A percentile compares a stretch with the other conserved stretches of the same genome.
Evolutionary conservation across 2,797 vertebrate species (phyloP).

Genomic region (Micropoecilia bifurca): DNA sequence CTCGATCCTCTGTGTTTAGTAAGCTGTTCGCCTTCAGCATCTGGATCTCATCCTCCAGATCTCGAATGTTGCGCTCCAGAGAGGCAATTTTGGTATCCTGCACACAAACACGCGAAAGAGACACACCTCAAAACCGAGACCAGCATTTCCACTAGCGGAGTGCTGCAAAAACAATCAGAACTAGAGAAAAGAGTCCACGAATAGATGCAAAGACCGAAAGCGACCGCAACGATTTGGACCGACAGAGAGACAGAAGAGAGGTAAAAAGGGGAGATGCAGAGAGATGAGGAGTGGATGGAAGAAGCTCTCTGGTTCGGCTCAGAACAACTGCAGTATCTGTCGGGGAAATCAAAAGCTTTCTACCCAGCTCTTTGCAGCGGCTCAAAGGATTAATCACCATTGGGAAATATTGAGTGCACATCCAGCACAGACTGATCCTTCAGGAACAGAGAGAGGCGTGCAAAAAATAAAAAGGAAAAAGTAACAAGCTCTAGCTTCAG

Average conservation of each 20-base stretch:
- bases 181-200: slow-evolving; percentile 31
- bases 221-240: slow-evolving; percentile 17
- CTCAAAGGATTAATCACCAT: slow-evolving; percentile 82
- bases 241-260: slow-evolving; percentile 24
- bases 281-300: slow-evolving; percentile 40
- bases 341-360: slow-evolving; percentile 68
- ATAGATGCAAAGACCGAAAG: slow-evolving; percentile 20
- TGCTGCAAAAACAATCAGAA: slow-evolving; percentile 38
- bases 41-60: slow-evolving; percentile 98
- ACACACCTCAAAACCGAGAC: slow-evolving; percentile 66
- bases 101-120: slow-evolving; percentile 68
- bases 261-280: slow-evolving; percentile 3
- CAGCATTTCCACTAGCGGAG: slow-evolving; percentile 58
- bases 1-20: slow-evolving; percentile 92
- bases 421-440: slow-evolving; percentile 63
- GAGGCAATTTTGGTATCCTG: slow-evolving; percentile 98
- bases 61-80: slow-evolving; percentile 94
- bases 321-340: slow-evolving; percentile 74
- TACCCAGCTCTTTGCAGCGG: slow-evolving; percentile 56
- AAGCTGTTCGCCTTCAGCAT: slow-evolving; percentile 96
- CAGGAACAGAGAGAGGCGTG: slow-evolving; percentile 48
- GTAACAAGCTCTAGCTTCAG: slow-evolving; percentile 58
- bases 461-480: slow-evolving; percentile 50
- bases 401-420: slow-evolving; percentile 77
- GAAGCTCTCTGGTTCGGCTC: slow-evolving; percentile 49